phyloP scores from a whole-genome alignment of 2,888 invertebrate species.

The Thalpophila matura region DNA sequence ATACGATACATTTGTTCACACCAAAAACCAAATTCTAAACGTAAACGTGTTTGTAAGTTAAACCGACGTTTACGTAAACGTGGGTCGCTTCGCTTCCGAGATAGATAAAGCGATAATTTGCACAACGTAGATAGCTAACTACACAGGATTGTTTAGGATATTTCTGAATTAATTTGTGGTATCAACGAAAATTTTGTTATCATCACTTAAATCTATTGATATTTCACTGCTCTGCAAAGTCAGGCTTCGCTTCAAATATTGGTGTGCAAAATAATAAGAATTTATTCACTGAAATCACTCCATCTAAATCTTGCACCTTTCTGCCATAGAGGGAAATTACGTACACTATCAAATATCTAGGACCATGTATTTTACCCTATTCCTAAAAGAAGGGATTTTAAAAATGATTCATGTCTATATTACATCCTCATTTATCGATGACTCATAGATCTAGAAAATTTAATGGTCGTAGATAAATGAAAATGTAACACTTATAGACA shows the following conservation, averaged over 20 bases:
- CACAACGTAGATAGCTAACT: neutral
- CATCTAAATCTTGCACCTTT: too few relatives aligned
- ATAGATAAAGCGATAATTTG: slow-evolving; percentile 26
- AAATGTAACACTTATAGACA: too few relatives aligned
- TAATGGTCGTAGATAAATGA: too few relatives aligned
- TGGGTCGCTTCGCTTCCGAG: slow-evolving; percentile 46
- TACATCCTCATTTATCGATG: too few relatives aligned
- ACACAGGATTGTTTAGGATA: slow-evolving; percentile 3
- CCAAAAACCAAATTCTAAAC: slow-evolving; percentile 27
- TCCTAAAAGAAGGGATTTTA: too few relatives aligned
- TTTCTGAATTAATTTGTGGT: slow-evolving; percentile 7
- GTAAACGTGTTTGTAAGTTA: slow-evolving; percentile 22
- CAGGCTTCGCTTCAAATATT: neutral
- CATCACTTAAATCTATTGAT: neutral
- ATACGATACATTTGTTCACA: slow-evolving; percentile 20
- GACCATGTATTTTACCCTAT: too few relatives aligned
- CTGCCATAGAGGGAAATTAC: too few relatives aligned
- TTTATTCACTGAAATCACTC: too few relatives aligned
- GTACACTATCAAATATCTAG: too few relatives aligned
- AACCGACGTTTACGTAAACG: slow-evolving; percentile 33
- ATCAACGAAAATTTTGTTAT: neutral
- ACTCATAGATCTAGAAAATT: too few relatives aligned
- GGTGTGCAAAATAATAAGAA: too few relatives aligned
- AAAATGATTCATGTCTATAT: too few relatives aligned
- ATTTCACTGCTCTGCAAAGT: neutral